Conservation (phyloP, 2,797 vertebrate genomes). For the Loriculus beryllinus region DNA sequence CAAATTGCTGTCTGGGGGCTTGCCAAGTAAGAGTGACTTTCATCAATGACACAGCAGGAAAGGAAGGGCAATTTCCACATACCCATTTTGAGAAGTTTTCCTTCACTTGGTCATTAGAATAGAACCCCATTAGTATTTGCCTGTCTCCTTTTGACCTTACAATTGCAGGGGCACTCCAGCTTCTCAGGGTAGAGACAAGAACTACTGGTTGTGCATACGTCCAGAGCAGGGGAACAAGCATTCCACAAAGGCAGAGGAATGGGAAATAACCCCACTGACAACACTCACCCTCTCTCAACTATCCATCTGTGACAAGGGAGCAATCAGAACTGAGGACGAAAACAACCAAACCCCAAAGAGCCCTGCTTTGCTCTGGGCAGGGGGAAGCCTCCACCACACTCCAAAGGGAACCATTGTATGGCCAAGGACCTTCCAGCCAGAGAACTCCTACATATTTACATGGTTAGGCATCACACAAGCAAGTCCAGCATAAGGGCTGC, state of each 20-base stretch:
- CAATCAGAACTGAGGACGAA: not conserved
- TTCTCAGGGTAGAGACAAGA: not conserved
- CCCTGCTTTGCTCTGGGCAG: not conserved
- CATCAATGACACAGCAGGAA: not conserved
- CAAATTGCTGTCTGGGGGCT: not conserved
- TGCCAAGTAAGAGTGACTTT: not conserved
- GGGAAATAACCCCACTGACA: not conserved
- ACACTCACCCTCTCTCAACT: not conserved
- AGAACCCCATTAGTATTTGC: not conserved
- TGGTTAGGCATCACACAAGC: not conserved
- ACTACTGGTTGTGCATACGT: accelerated
- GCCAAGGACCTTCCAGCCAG: not conserved
- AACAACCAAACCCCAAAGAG: accelerated
- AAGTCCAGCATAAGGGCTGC: not conserved
- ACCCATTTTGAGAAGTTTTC: not conserved
- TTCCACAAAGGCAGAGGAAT: not conserved
- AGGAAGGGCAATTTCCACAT: not conserved
- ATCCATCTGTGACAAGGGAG: not conserved
- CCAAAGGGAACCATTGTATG: accelerated
- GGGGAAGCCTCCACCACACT: not conserved
- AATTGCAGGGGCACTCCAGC: not conserved
- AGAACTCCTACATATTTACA: not conserved
- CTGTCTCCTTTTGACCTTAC: not conserved
- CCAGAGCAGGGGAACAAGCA: not conserved
- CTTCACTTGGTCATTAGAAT: not conserved